These are phyloP conservation scores for Harpalus rufipes DNA, from an alignment of 2,888 invertebrate species.

Conservation along the genomic window DNA sequence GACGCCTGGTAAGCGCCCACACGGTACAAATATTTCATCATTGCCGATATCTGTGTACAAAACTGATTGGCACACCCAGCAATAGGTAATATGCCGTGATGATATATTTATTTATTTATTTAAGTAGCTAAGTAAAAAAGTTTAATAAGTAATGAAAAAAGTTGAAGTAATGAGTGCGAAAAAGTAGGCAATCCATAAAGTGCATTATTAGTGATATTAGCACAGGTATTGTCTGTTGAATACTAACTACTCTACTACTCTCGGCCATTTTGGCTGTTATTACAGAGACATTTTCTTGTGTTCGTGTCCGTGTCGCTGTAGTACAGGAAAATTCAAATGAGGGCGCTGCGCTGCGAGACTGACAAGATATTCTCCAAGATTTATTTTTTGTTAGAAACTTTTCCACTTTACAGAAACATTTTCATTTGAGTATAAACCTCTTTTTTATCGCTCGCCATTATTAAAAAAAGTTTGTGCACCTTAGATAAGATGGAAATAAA, in stretches of 20 bases:
- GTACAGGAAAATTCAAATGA: constrained; percentile 60
- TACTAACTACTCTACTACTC: constrained; percentile 44
- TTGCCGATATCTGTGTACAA: no score
- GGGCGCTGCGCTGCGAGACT: constrained; percentile 52
- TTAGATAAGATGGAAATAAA: constrained; percentile 67
- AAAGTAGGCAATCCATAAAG: constrained; percentile 48
- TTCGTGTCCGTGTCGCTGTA: background rate
- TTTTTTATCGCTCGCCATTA: constrained; percentile 74
- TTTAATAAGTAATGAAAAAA: constrained; percentile 20
- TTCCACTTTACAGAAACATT: constrained; percentile 74
- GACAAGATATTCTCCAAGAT: constrained; percentile 61
- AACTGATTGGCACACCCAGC: no score
- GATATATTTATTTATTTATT: no score
- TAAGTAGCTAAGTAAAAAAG: constrained; percentile 9
- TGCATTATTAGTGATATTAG: constrained; percentile 43
- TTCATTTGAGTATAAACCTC: constrained; percentile 74
- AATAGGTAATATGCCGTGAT: no score
- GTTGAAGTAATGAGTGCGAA: constrained; percentile 1
- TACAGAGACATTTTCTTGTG: background rate
- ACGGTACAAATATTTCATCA: no score
- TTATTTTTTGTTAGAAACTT: constrained; percentile 73
- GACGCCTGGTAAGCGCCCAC: no score
- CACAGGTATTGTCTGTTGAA: constrained; percentile 35
- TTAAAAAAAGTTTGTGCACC: constrained; percentile 73
- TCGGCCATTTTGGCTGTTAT: constrained; percentile 41